Evolutionary conservation across 2,113 vertebrate genomes (phyloP).

Genomic region (Rhizomys pruinosus): DNA sequence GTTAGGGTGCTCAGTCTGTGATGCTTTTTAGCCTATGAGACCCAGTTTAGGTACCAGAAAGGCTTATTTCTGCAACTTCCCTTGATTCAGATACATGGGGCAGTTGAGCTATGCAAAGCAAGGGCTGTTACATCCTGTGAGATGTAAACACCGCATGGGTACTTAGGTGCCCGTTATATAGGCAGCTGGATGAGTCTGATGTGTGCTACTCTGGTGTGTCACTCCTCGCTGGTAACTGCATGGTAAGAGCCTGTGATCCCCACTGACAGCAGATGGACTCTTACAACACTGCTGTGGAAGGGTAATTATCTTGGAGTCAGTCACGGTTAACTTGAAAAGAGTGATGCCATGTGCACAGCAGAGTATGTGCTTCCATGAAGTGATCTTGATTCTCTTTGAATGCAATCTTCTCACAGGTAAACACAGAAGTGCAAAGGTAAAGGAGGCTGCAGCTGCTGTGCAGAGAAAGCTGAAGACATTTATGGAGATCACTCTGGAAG

Average conservation of each 20-base stretch:
- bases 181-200: neutral
- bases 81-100: neutral
- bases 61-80: neutral
- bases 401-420: slow-evolving; percentile 79
- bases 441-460: slow-evolving; percentile 85
- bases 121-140: accelerated
- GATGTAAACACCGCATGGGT: neutral
- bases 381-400: neutral
- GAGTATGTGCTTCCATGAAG: neutral
- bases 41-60: neutral
- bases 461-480: slow-evolving; percentile 86
- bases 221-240: neutral
- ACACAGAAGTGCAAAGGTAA: slow-evolving; percentile 82
- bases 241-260: neutral
- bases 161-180: neutral
- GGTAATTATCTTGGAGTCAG: neutral
- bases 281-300: neutral
- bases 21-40: neutral
- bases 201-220: too few species aligned
- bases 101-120: neutral
- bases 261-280: neutral
- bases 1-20: neutral
- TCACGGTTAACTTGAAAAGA: neutral
- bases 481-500: slow-evolving; percentile 81
- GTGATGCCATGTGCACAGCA: neutral